Evolutionary conservation across 92 coral and sea anemone genomes (phyloP).

Genomic region (Virgularia gustaviana): DNA sequence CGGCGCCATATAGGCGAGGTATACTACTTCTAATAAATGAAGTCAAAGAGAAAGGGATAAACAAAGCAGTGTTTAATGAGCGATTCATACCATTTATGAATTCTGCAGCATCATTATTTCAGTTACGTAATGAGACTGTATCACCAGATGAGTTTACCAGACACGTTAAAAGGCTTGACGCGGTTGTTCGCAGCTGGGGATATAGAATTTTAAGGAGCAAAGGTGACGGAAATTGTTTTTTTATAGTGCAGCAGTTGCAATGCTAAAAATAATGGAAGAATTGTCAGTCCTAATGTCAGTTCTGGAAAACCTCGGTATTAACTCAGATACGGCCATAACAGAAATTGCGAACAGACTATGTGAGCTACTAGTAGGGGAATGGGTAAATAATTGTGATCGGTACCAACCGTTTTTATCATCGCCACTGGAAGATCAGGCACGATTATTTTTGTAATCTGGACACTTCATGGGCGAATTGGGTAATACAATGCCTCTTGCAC

Average conservation of each 20-base stretch:
- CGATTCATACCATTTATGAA: conserved; percentile 7
- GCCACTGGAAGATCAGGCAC: conserved; percentile 39
- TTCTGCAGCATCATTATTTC: conserved; percentile 2
- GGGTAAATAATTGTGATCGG: conserved; percentile 47
- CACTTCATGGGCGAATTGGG: conserved; percentile 60
- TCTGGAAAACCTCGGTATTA: conserved; percentile 32
- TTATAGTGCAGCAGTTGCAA: conserved; percentile 37
- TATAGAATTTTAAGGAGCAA: not conserved
- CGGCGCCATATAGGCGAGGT: too few relatives aligned
- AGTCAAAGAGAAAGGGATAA: too few relatives aligned
- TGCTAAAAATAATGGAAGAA: conserved; percentile 5
- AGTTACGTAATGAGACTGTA: too few relatives aligned
- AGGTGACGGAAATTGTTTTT: conserved; percentile 60
- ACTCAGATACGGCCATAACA: not conserved
- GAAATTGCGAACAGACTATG: conserved; percentile 25
- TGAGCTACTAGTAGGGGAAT: conserved; percentile 50
- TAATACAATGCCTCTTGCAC: conserved; percentile 61
- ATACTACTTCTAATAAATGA: too few relatives aligned
- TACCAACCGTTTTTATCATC: conserved; percentile 51
- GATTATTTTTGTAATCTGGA: conserved; percentile 51
- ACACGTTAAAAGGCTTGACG: not conserved
- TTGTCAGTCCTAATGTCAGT: conserved; percentile 20
- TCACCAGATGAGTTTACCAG: not conserved
- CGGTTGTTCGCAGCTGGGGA: conserved; percentile 18
- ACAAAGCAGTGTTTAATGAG: too few relatives aligned